Evolutionary conservation across 2,888 invertebrate species (phyloP), one percentile per base, ranked within the genome.

Genomic region (Buathra laborator): DNA sequence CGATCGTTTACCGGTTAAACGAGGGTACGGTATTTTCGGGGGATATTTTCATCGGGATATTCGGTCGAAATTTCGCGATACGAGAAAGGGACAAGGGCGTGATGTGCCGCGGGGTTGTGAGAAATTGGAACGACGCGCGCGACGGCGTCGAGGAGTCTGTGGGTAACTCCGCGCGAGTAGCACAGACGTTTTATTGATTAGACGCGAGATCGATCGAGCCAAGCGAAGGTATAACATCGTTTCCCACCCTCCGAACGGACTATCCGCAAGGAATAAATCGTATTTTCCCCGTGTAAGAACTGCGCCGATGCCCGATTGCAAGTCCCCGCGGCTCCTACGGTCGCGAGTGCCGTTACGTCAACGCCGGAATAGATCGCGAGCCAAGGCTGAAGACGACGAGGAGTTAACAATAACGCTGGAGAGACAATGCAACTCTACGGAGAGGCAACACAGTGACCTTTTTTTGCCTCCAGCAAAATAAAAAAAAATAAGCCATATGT

Each of bases 141-240:
- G 84, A 67, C 74, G 84, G 84, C 84, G 84, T 75, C 84, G 68
- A 43, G 71, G 44, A 81, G 84, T 75, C 84, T 85, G 70, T 24
- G 10, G 37, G 77, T 29, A 32, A 43, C 48, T 24, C 43, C 51
- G 46, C 10, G 32, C 75, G 64, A 48, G 64, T n/a, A 51, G 24
- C 14, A 48, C 70, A 71, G 78, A 78, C 62, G 78, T 84, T 77
- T 74, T 84, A 85, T 85, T 75, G 84, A 85, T 85, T 81, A 43
- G 81, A 29, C 43, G 70, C 64, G 75, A 78, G 74, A 81, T 85
- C 84, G 84, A 85, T 81, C 84, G 84, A 85, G 77, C 81, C 64
- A 53, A 43, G 70, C 43, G 43, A 29, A 53, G 53, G 43, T 56
- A 56, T 56, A 56, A 56, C 19, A 19, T 16, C 16, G 56, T 37